Percentiles rank a stretch among this genome's conserved stretches.
Conservation (phyloP, 1,140 invertebrate genomes). For the Telenomus remus region DNA sequence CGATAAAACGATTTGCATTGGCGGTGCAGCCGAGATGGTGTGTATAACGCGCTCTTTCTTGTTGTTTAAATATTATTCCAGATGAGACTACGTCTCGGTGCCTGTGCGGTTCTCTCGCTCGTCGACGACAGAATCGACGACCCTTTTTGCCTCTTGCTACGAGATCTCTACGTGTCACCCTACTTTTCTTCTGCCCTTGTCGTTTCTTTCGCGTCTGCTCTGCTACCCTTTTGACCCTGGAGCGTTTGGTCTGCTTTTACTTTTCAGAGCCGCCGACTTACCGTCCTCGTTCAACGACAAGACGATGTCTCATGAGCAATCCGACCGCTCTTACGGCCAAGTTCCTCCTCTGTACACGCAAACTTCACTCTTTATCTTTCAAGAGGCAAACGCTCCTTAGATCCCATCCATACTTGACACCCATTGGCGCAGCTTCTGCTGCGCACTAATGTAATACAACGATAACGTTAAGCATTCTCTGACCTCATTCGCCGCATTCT, state of each 20-base stretch:
- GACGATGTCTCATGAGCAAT: constrained; percentile 33
- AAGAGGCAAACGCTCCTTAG: constrained; percentile 44
- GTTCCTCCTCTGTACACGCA: constrained; percentile 37
- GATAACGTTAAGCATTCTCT: constrained; percentile 28
- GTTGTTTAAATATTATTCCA: constrained; percentile 45
- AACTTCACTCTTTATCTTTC: constrained; percentile 55
- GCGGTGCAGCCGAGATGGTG: constrained; percentile 3
- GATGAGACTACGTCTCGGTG: constrained; percentile 12
- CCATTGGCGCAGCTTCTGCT: constrained; percentile 18
- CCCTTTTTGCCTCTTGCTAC: constrained; percentile 51
- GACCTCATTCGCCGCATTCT: not conserved
- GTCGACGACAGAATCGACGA: constrained; percentile 19
- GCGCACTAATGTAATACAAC: constrained; percentile 20
- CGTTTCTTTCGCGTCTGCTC: constrained; percentile 16
- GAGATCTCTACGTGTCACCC: constrained; percentile 42
- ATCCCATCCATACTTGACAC: constrained; percentile 37
- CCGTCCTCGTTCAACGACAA: constrained; percentile 5
- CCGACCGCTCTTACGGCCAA: constrained; percentile 34
- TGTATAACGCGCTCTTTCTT: constrained; percentile 18
- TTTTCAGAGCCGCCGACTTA: not conserved
- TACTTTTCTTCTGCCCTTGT: constrained; percentile 23
- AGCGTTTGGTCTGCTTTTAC: not conserved
- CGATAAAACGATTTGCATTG: constrained; percentile 46
- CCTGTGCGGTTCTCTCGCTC: constrained; percentile 1
- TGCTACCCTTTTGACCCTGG: constrained; percentile 36